Percentiles rank a stretch among this genome's conserved stretches.
Evolutionary conservation across 2,113 vertebrate genomes (phyloP).

Genomic region (Micronycteris hirsuta): DNA sequence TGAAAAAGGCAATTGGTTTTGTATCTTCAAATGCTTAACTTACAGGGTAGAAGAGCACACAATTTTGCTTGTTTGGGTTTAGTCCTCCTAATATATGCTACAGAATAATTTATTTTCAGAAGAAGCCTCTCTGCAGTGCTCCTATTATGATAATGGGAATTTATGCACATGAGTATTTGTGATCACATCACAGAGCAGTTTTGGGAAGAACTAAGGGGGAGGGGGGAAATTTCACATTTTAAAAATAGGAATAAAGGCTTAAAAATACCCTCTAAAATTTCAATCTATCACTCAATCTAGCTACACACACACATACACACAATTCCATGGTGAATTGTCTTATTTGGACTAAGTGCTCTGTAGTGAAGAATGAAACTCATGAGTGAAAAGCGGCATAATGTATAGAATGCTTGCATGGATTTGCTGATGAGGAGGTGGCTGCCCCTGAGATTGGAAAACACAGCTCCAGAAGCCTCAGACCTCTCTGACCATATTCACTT

Average conservation of each 20-base stretch:
- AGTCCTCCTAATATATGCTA: slow-evolving; percentile 65
- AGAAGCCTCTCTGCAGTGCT: slow-evolving; percentile 60
- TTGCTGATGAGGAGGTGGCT: slow-evolving; percentile 78
- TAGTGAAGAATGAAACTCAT: slow-evolving; percentile 67
- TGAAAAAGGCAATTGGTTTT: slow-evolving; percentile 68
- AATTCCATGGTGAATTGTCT: slow-evolving; percentile 48
- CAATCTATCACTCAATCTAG: slow-evolving; percentile 11
- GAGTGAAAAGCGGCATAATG: slow-evolving; percentile 79
- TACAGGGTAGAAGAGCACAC: slow-evolving; percentile 49
- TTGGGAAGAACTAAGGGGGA: slow-evolving; percentile 46
- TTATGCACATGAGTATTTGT: slow-evolving; percentile 72
- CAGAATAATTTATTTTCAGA: slow-evolving; percentile 66
- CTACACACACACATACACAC: neutral
- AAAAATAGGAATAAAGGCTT: slow-evolving; percentile 47
- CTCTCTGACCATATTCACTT: slow-evolving; percentile 74
- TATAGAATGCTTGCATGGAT: slow-evolving; percentile 72
- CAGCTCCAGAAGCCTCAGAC: slow-evolving; percentile 57
- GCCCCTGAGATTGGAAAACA: slow-evolving; percentile 78
- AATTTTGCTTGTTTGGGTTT: slow-evolving; percentile 69
- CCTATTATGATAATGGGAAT: slow-evolving; percentile 69
- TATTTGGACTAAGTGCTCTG: slow-evolving; percentile 76
- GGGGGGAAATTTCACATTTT: slow-evolving; percentile 18
- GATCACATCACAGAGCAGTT: slow-evolving; percentile 67
- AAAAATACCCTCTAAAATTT: slow-evolving; percentile 26
- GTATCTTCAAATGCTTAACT: slow-evolving; percentile 70